Evolutionary conservation across 2,113 vertebrate species (phyloP), one percentile per base, ranked within the genome.

Genomic region (Scomber colias): DNA sequence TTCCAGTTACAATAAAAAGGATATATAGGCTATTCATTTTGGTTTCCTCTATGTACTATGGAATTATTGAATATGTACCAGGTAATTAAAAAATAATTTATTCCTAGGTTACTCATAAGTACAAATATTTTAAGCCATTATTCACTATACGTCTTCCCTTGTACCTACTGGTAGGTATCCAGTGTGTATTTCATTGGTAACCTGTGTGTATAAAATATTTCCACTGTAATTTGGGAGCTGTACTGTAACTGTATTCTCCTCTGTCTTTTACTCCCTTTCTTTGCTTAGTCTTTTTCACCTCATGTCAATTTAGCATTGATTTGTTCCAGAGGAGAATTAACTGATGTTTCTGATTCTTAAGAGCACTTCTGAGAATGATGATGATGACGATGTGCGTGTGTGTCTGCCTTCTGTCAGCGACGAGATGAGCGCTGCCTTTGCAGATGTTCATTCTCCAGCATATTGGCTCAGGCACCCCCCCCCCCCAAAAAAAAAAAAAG

Each of bases 391-490:
- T 55, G 49, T 53, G 53, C 21, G 21, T 63, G 76, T 8, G 62
- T 2, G 73, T 2, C 70, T 44, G 49, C 56, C 44, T 74, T 60
- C 68, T 72, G 75, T 72, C 75, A 68, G 54, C 2, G 14, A 64
- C 11, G 30, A 71, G 60, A 79, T 11, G 55, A 67, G 62, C 3
- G 11, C 75, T 59, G 60, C 81, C 56, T 81, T 63, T 81, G 79
- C 85, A 91, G 80, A 88, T 84, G 72, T 78, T 85, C 66, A 30
- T 59, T 75, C 75, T 71, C 59, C 56, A 75, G 56, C 48, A 69
- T 74, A 76, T 76, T 71, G 66, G 31, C 31, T 4, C 70, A 49
- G 70, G 30, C 30, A 27, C 21, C 21, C 21, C 21, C 21, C 21
- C 21, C 21, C 21, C 21, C 21, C 21, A 63, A n/a, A 67, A 24